Evolutionary conservation across 2,113 vertebrate species (phyloP).

Genomic region (Oceanites oceanicus): DNA sequence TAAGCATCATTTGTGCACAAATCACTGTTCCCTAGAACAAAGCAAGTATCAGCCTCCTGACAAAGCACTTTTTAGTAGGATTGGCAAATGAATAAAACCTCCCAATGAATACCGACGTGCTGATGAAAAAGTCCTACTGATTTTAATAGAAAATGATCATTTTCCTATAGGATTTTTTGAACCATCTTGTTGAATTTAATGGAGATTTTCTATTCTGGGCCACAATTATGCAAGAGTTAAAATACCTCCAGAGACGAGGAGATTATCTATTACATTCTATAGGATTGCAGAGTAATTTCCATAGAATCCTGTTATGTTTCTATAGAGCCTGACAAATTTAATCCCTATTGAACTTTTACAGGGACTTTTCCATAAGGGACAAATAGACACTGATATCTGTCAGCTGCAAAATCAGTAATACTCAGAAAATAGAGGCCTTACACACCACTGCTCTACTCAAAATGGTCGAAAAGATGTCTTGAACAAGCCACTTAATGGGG

Average conservation of each 20-base stretch:
- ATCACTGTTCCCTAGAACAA: slow-evolving; percentile 60
- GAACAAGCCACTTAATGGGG: slow-evolving; percentile 66
- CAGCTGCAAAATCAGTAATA: slow-evolving; percentile 61
- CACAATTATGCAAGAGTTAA: slow-evolving; percentile 66
- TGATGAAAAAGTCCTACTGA: slow-evolving; percentile 29
- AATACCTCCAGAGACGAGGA: slow-evolving; percentile 55
- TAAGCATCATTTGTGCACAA: slow-evolving; percentile 47
- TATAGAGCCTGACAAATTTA: slow-evolving; percentile 64
- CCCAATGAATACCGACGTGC: neutral
- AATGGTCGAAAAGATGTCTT: slow-evolving; percentile 52
- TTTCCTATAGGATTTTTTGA: slow-evolving; percentile 61
- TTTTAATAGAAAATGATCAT: slow-evolving; percentile 51
- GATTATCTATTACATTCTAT: slow-evolving; percentile 62
- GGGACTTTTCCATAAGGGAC: slow-evolving; percentile 60
- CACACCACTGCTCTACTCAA: slow-evolving; percentile 34
- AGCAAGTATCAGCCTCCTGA: slow-evolving; percentile 55
- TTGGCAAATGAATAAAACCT: slow-evolving; percentile 62
- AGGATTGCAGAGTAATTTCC: slow-evolving; percentile 58
- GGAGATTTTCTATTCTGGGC: slow-evolving; percentile 59
- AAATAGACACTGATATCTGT: slow-evolving; percentile 62
- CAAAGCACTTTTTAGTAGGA: slow-evolving; percentile 61
- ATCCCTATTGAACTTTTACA: slow-evolving; percentile 61
- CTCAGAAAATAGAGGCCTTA: slow-evolving; percentile 55
- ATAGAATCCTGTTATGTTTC: slow-evolving; percentile 65
- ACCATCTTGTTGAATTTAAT: slow-evolving; percentile 52